phyloP scores from a whole-genome alignment of 2,113 vertebrate genomes.

The Psophia crepitans region DNA sequence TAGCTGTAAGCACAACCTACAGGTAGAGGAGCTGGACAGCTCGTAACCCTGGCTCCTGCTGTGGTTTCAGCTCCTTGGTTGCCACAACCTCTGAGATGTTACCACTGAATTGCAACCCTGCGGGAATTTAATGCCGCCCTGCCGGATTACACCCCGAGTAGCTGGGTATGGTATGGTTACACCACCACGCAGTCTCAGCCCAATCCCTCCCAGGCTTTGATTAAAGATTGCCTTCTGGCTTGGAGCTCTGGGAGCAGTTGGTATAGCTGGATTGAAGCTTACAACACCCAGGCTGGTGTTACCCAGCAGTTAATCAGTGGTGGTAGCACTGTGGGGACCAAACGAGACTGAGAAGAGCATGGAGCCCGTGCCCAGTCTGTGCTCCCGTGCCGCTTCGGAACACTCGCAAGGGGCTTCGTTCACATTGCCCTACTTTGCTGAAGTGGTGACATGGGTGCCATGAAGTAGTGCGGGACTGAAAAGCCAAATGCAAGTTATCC shows the following conservation, averaged over 20 bases:
- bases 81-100: neutral
- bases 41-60: accelerated
- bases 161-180: accelerated
- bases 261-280: neutral
- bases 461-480: neutral
- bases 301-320: neutral
- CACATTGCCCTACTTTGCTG: neutral
- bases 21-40: neutral
- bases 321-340: neutral
- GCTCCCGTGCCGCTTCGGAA: neutral
- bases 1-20: accelerated
- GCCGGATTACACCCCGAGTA: neutral
- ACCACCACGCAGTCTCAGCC: accelerated
- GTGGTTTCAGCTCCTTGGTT: neutral
- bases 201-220: neutral
- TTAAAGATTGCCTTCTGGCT: neutral
- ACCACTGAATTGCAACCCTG: accelerated
- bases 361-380: neutral
- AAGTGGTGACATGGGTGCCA: neutral
- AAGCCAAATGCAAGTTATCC: neutral
- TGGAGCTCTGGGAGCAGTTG: neutral
- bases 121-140: accelerated
- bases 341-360: neutral
- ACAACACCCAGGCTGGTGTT: neutral
- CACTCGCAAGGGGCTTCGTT: neutral